Evolutionary conservation across 2,888 invertebrate species (phyloP).

Genomic region (Sycophila texana): DNA sequence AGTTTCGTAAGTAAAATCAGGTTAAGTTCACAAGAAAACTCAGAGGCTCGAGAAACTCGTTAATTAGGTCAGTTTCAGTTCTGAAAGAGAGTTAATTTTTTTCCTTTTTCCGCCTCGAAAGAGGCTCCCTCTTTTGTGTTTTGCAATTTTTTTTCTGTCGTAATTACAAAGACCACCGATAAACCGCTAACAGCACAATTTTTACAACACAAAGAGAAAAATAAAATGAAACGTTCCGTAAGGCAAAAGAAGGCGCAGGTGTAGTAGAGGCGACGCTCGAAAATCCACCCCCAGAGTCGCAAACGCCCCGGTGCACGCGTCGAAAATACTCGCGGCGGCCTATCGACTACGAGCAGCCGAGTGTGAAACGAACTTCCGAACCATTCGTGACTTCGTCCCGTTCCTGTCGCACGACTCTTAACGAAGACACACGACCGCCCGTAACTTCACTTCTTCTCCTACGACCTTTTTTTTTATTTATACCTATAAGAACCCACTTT

Average conservation of each 20-base stretch:
- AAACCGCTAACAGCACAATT: not conserved
- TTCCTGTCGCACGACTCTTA: too few relatives aligned
- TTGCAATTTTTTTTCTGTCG: too few relatives aligned
- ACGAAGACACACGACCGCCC: not conserved
- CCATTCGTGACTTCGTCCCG: not conserved
- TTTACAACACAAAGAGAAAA: too few relatives aligned
- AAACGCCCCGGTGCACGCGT: not conserved
- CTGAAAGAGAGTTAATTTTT: too few relatives aligned
- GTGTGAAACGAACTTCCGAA: constrained; percentile 4
- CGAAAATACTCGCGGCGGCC: constrained; percentile 14
- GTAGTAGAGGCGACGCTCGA: not conserved
- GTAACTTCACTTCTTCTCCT: not conserved
- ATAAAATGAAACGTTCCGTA: not conserved
- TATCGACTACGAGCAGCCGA: not conserved
- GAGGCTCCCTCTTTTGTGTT: too few relatives aligned
- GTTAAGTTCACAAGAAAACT: not conserved
- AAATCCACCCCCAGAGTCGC: not conserved
- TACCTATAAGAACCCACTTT: not conserved
- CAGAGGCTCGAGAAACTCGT: not conserved
- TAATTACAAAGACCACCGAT: not conserved
- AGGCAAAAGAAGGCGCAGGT: constrained; percentile 15
- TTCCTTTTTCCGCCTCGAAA: too few relatives aligned
- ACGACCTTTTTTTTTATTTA: constrained; percentile 12
- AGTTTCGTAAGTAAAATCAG: not conserved
- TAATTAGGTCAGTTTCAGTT: constrained; percentile 10